Conservation (phyloP, 1,140 invertebrate species). For the Ylistrum balloti region DNA sequence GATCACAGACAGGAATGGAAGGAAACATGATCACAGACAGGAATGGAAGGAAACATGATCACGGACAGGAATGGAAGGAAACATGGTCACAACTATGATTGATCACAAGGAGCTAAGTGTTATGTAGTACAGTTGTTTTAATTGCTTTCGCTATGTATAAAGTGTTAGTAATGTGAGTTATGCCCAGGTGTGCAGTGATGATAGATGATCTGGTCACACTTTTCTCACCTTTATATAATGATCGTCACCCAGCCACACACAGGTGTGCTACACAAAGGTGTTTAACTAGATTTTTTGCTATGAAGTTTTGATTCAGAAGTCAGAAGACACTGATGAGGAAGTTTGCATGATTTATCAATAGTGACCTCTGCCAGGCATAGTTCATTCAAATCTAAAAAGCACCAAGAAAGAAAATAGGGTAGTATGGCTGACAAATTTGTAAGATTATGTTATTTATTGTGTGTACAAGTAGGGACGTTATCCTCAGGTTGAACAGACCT, state of each 20-base stretch:
- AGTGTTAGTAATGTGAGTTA: too few species aligned
- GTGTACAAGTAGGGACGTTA: neutral
- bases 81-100: neutral
- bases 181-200: neutral
- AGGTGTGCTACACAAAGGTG: neutral
- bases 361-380: neutral
- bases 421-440: neutral
- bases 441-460: constrained; percentile 29
- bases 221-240: neutral
- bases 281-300: neutral
- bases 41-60: neutral
- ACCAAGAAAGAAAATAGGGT: constrained; percentile 1
- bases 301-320: neutral
- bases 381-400: constrained; percentile 2
- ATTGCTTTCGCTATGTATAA: neutral
- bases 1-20: too few species aligned
- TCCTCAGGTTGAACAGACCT: neutral
- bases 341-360: neutral
- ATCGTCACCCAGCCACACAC: constrained; percentile 10
- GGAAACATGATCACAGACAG: too few species aligned
- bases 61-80: too few species aligned
- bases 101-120: neutral
- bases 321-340: neutral
- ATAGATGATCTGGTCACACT: neutral
- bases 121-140: neutral